Conservation (phyloP, 2,888 invertebrate species). For the Harpalus rubripes region DNA sequence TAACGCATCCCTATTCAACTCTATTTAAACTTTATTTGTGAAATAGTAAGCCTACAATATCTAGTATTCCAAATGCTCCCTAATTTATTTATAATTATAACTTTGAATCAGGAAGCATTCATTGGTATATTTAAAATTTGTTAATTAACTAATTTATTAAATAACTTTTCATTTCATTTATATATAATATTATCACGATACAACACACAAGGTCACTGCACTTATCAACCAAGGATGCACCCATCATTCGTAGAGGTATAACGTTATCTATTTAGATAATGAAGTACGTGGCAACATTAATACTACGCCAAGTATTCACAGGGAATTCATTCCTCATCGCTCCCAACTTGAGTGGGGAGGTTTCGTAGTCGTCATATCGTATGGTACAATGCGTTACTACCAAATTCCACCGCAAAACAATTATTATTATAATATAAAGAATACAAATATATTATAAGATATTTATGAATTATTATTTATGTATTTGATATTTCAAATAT, state of each 20-base stretch:
- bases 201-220: conserved; percentile 64
- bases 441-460: too few species aligned
- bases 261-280: conserved; percentile 38
- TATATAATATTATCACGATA: conserved; percentile 66
- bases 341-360: neutral
- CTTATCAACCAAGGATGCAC: conserved; percentile 23
- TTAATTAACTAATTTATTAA: conserved; percentile 66
- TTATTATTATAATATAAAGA: too few species aligned
- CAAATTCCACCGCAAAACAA: too few species aligned
- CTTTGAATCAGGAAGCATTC: conserved; percentile 66
- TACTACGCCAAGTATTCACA: conserved; percentile 39
- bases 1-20: conserved; percentile 50
- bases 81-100: conserved; percentile 61
- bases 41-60: conserved; percentile 74
- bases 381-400: neutral
- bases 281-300: conserved; percentile 63
- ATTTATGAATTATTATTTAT: too few species aligned
- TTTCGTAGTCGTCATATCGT: neutral
- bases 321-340: conserved; percentile 50
- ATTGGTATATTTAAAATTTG: conserved; percentile 65
- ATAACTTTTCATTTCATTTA: conserved; percentile 60
- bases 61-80: conserved; percentile 71
- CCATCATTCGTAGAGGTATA: conserved; percentile 45
- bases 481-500: too few species aligned
- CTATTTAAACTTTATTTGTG: conserved; percentile 73